Conservation (phyloP, 2,888 invertebrate genomes). For the Homarus gammarus region DNA sequence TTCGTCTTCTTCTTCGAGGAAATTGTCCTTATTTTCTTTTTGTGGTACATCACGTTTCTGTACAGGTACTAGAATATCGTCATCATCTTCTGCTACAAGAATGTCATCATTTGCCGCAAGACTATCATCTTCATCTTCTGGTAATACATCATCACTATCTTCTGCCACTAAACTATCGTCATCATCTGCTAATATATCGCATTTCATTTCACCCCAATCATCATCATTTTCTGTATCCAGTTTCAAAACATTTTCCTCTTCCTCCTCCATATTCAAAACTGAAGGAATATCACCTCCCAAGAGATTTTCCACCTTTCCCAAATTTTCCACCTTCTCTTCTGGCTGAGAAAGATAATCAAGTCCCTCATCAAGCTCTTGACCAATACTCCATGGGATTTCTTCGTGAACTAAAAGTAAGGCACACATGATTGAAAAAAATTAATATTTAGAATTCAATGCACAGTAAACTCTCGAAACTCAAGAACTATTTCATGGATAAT, state of each 20-base stretch:
- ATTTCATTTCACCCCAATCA: neutral
- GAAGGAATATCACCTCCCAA: slow-evolving; percentile 1
- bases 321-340: slow-evolving; percentile 16
- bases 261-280: neutral
- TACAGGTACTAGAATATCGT: neutral
- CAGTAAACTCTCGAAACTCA: slow-evolving; percentile 11
- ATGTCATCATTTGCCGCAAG: neutral
- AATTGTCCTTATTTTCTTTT: slow-evolving; percentile 9
- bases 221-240: neutral
- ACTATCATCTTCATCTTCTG: neutral
- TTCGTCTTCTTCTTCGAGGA: neutral
- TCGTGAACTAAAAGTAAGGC: slow-evolving; percentile 52
- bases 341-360: neutral
- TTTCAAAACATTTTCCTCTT: slow-evolving; percentile 1
- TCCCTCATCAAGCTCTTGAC: slow-evolving; percentile 36
- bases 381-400: slow-evolving; percentile 14
- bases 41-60: slow-evolving; percentile 4
- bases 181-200: neutral
- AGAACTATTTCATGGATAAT: neutral
- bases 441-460: neutral
- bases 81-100: slow-evolving; percentile 11
- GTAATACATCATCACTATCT: neutral
- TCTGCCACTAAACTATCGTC: neutral
- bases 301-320: slow-evolving; percentile 25
- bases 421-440: slow-evolving; percentile 18